Evolutionary conservation across 2,888 invertebrate genomes (phyloP).

Genomic region (Drosophila histrio): DNA sequence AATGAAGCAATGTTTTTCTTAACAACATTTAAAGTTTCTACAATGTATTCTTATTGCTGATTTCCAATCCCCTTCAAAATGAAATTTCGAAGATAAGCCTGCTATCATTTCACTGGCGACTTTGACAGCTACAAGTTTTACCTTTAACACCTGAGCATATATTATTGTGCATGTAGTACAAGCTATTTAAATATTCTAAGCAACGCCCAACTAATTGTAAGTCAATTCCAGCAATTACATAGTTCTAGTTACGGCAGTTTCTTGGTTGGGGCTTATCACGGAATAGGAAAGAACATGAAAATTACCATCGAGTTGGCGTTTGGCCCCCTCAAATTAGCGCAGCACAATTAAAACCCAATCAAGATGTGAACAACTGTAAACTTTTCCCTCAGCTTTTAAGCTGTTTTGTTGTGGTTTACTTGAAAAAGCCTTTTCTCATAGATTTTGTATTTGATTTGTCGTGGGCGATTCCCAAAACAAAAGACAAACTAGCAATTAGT

Average conservation of each 20-base stretch:
- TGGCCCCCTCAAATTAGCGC: slow-evolving; percentile 57
- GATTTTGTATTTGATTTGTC: slow-evolving; percentile 28
- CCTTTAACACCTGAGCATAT: neutral
- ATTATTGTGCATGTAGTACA: neutral
- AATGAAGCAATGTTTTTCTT: too few species aligned
- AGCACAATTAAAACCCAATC: slow-evolving; percentile 71
- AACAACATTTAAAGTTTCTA: too few species aligned
- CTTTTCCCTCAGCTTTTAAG: slow-evolving; percentile 66
- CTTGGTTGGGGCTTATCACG: slow-evolving; percentile 10
- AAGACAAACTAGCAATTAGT: slow-evolving; percentile 73
- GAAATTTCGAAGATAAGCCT: neutral
- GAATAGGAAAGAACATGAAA: slow-evolving; percentile 10
- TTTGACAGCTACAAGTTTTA: neutral
- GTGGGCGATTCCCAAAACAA: slow-evolving; percentile 56
- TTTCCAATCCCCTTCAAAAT: neutral
- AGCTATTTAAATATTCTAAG: slow-evolving; percentile 6
- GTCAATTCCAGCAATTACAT: slow-evolving; percentile 42
- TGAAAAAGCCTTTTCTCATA: slow-evolving; percentile 27
- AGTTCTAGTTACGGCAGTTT: slow-evolving; percentile 20
- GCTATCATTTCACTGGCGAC: neutral
- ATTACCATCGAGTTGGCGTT: slow-evolving; percentile 40
- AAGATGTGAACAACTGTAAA: slow-evolving; percentile 65
- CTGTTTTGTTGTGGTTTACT: slow-evolving; percentile 51
- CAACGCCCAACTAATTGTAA: slow-evolving; percentile 31
- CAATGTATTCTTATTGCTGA: too few species aligned